phyloP scores from a whole-genome alignment of 2,888 invertebrate genomes.

The Drosophila dives region DNA sequence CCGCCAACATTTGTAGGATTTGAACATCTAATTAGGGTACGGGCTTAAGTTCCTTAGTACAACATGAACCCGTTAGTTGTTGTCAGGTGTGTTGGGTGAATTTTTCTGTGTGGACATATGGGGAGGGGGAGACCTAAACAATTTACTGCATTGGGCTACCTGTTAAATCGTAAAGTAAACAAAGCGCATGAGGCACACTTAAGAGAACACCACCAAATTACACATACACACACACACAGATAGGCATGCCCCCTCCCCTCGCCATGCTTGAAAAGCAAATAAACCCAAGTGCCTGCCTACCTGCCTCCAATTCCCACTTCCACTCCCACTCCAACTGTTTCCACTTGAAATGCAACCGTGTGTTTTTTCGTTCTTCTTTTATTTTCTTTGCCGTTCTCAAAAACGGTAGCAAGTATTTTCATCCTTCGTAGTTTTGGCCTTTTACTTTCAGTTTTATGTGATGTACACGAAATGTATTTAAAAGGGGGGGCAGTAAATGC shows the following conservation, averaged over 20 bases:
- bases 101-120: not conserved
- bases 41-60: constrained; percentile 38
- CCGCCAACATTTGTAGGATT: constrained; percentile 24
- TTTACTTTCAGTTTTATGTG: constrained; percentile 69
- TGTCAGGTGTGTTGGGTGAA: constrained; percentile 5
- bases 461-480: constrained; percentile 62
- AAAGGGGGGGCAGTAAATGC: constrained; percentile 51
- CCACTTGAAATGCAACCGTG: constrained; percentile 31
- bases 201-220: constrained; percentile 58
- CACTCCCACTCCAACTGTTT: constrained; percentile 2
- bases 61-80: constrained; percentile 35
- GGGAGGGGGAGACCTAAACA: constrained; percentile 2
- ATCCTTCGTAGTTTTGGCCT: constrained; percentile 25
- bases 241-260: not conserved
- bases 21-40: constrained; percentile 54
- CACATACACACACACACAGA: constrained; percentile 29
- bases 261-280: constrained; percentile 40
- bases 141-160: constrained; percentile 66
- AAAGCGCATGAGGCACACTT: constrained; percentile 64
- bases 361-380: constrained; percentile 9
- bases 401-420: constrained; percentile 40
- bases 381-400: not conserved
- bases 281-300: constrained; percentile 57
- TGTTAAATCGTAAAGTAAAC: constrained; percentile 73
- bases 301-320: constrained; percentile 13